Evolutionary conservation across 2,888 invertebrate species (phyloP).

Genomic region (Sarcophaga carnaria): DNA sequence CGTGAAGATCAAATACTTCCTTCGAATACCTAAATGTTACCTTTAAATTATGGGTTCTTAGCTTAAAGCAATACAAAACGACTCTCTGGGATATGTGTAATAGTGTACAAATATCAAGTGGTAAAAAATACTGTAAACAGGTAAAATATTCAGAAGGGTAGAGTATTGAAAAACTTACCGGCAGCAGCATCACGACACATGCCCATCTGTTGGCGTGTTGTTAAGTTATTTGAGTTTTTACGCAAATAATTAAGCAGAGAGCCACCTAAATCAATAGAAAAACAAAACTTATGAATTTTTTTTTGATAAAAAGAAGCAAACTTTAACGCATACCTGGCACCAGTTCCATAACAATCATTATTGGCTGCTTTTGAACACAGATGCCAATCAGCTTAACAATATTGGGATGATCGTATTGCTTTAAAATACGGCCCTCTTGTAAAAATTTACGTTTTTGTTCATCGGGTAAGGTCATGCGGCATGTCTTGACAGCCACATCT

Average conservation of each 20-base stretch:
- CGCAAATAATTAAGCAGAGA: slow-evolving; percentile 94
- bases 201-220: slow-evolving; percentile 87
- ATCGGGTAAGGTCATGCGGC: slow-evolving; percentile 95
- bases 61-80: too few species aligned
- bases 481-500: slow-evolving; percentile 98
- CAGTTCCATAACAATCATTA: slow-evolving; percentile 99
- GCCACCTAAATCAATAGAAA: slow-evolving; percentile 85
- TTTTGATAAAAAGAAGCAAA: neutral
- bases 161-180: slow-evolving; percentile 82
- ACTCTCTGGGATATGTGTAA: too few species aligned
- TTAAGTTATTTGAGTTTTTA: slow-evolving; percentile 87
- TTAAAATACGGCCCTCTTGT: slow-evolving; percentile 96
- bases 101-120: too few species aligned
- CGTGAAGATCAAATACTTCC: too few species aligned
- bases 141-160: too few species aligned
- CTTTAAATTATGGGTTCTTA: too few species aligned
- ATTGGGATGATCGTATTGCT: slow-evolving; percentile 98
- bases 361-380: slow-evolving; percentile 98
- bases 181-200: slow-evolving; percentile 97
- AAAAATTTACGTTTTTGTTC: slow-evolving; percentile 96
- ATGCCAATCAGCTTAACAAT: slow-evolving; percentile 98
- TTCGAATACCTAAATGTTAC: too few species aligned
- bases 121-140: too few species aligned
- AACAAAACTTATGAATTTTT: neutral
- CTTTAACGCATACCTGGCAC: slow-evolving; percentile 83